phyloP scores from a whole-genome alignment of 2,113 vertebrate species.

The Gambusia holbrooki region DNA sequence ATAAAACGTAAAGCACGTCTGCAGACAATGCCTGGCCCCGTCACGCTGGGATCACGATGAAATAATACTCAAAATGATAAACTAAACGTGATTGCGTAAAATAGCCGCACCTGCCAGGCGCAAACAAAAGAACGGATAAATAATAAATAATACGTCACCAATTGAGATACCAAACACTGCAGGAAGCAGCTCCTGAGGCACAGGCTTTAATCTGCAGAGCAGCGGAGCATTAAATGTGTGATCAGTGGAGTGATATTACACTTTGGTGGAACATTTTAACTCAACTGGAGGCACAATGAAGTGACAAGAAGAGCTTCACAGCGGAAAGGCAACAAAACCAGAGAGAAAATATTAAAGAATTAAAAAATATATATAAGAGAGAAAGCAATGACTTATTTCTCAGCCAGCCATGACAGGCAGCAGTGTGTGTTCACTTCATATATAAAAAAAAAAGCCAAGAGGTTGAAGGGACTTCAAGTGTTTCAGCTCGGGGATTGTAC shows the following conservation, averaged over 20 bases:
- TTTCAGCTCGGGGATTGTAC: conserved; percentile 18
- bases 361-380: not conserved
- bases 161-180: conserved; percentile 33
- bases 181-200: conserved; percentile 39
- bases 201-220: conserved; percentile 58
- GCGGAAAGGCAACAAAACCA: conserved; percentile 42
- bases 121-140: conserved; percentile 23
- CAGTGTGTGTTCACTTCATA: conserved; percentile 34
- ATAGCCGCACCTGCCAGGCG: conserved; percentile 26
- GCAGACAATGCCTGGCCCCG: conserved; percentile 9
- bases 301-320: conserved; percentile 49
- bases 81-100: conserved; percentile 26
- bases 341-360: conserved; percentile 43
- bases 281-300: conserved; percentile 41
- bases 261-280: conserved; percentile 59
- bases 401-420: conserved; percentile 56
- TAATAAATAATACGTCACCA: conserved; percentile 45
- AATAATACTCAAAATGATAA: conserved; percentile 3
- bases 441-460: conserved; percentile 30
- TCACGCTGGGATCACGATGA: not conserved
- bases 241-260: conserved; percentile 60
- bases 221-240: conserved; percentile 51
- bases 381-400: conserved; percentile 44
- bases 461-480: conserved; percentile 36
- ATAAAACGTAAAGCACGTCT: conserved; percentile 43